These are phyloP conservation scores for Hexactinellida sp. DNA, from an alignment of 37 sponge, comb jelly and placozoan genomes.

Conservation along the genomic window DNA sequence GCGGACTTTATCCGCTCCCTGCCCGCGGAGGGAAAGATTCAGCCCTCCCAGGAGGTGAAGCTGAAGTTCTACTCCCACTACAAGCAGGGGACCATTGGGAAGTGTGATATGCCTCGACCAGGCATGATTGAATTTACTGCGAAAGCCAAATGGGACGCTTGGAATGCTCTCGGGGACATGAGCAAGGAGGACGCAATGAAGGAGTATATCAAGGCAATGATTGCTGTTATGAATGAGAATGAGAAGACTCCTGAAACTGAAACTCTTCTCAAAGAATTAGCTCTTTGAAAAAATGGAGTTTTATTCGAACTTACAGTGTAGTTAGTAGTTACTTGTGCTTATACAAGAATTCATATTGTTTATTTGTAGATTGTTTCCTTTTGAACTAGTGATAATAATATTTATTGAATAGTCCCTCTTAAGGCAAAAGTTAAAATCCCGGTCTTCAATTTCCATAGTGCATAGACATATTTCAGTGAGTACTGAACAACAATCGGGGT, in stretches of 20 bases:
- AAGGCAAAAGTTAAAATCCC: too few relatives aligned
- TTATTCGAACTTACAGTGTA: too few relatives aligned
- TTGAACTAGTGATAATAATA: too few relatives aligned
- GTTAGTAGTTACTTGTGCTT: too few relatives aligned
- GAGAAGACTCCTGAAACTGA: not conserved
- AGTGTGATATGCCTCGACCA: conserved; percentile 65
- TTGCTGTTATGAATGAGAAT: not conserved
- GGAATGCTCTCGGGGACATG: conserved; percentile 62
- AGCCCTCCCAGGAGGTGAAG: not conserved
- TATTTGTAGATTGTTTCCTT: too few relatives aligned
- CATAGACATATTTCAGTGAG: too few relatives aligned
- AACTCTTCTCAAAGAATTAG: not conserved
- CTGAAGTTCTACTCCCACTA: not conserved
- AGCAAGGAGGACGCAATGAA: not conserved
- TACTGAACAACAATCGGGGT: too few relatives aligned
- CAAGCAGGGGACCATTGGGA: conserved; percentile 56
- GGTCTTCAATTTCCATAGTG: too few relatives aligned
- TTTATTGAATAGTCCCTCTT: too few relatives aligned
- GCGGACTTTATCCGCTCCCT: not conserved
- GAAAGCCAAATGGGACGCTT: conserved; percentile 86
- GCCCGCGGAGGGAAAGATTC: not conserved
- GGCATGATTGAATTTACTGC: conserved; percentile 82
- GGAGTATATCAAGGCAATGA: not conserved
- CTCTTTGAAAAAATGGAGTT: too few relatives aligned
- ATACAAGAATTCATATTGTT: too few relatives aligned